These are phyloP conservation scores for Hydrocynus forskahlii DNA, from an alignment of 2,797 vertebrate genomes.

Conservation along the genomic window DNA sequence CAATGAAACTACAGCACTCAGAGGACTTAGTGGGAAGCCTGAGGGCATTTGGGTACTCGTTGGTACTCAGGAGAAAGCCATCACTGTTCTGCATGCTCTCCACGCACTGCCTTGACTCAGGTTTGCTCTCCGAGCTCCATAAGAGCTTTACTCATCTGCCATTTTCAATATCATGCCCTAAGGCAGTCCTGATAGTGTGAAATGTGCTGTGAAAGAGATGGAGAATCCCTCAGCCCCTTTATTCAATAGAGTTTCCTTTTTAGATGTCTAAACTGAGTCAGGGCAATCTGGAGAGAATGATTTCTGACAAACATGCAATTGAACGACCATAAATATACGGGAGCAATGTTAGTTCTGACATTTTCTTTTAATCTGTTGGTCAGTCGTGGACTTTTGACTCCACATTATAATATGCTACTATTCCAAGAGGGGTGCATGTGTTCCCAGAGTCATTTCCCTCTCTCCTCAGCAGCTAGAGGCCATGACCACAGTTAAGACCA, in stretches of 20 bases:
- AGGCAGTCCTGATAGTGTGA: constrained; percentile 73
- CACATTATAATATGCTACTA: constrained; percentile 39
- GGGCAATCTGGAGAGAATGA: constrained; percentile 65
- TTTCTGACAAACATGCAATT: constrained; percentile 62
- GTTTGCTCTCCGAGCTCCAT: constrained; percentile 65
- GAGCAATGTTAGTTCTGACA: constrained; percentile 64
- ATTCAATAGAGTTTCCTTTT: constrained; percentile 68
- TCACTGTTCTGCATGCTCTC: constrained; percentile 60
- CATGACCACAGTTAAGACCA: not conserved
- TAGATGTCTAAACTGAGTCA: constrained; percentile 62
- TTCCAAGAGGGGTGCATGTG: constrained; percentile 36
- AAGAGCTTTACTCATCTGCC: constrained; percentile 64
- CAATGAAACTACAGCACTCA: constrained; percentile 46
- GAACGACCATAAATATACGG: constrained; percentile 58
- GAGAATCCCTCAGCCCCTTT: constrained; percentile 67
- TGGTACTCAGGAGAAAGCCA: constrained; percentile 68
- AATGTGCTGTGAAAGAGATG: constrained; percentile 77
- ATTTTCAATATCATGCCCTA: constrained; percentile 69
- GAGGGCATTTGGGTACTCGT: constrained; percentile 53
- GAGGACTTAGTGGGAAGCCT: constrained; percentile 55
- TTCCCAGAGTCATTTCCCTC: not conserved
- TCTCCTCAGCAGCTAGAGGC: constrained; percentile 22
- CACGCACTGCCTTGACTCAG: constrained; percentile 65
- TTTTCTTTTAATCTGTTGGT: constrained; percentile 63
- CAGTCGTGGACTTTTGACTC: constrained; percentile 41